Percentiles rank a stretch among this genome's conserved stretches.
phyloP scores from a whole-genome alignment of 2,888 invertebrate species.

The Odontocerum albicorne region DNA sequence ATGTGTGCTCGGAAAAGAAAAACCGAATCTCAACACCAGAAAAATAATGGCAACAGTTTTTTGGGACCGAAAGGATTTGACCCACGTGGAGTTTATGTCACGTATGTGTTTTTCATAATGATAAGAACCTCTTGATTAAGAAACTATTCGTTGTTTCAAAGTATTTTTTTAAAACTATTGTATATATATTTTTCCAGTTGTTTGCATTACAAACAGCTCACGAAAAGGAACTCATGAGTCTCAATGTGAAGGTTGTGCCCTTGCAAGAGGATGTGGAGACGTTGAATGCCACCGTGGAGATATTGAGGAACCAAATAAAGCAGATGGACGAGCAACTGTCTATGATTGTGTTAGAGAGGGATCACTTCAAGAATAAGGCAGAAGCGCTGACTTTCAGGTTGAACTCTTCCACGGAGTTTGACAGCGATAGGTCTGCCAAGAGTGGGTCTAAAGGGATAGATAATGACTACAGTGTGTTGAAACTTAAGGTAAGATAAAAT shows the following conservation, averaged over 20 bases:
- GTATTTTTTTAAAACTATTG: neutral
- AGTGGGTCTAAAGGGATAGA: slow-evolving; percentile 27
- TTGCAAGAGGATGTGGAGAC: slow-evolving; percentile 62
- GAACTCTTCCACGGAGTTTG: slow-evolving; percentile 32
- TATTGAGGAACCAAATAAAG: slow-evolving; percentile 45
- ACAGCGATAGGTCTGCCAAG: slow-evolving; percentile 30
- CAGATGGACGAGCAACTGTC: slow-evolving; percentile 52
- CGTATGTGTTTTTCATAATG: too few species aligned
- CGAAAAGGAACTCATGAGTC: slow-evolving; percentile 69
- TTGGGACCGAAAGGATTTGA: too few species aligned
- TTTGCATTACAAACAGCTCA: slow-evolving; percentile 75
- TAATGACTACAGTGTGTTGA: slow-evolving; percentile 28
- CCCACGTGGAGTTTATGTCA: too few species aligned
- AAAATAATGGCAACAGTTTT: too few species aligned
- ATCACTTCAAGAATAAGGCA: slow-evolving; percentile 54
- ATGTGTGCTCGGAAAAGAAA: too few species aligned
- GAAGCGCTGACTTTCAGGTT: slow-evolving; percentile 37
- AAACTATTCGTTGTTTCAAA: neutral
- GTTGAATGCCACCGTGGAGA: slow-evolving; percentile 59
- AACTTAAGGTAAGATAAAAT: slow-evolving; percentile 27
- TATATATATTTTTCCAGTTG: slow-evolving; percentile 54
- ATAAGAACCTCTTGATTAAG: too few species aligned
- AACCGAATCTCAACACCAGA: too few species aligned
- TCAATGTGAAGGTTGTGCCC: slow-evolving; percentile 62
- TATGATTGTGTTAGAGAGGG: slow-evolving; percentile 56